Evolutionary conservation across 35 echinoderm and acorn worm genomes (phyloP).

Genomic region (Chiridota heheva): DNA sequence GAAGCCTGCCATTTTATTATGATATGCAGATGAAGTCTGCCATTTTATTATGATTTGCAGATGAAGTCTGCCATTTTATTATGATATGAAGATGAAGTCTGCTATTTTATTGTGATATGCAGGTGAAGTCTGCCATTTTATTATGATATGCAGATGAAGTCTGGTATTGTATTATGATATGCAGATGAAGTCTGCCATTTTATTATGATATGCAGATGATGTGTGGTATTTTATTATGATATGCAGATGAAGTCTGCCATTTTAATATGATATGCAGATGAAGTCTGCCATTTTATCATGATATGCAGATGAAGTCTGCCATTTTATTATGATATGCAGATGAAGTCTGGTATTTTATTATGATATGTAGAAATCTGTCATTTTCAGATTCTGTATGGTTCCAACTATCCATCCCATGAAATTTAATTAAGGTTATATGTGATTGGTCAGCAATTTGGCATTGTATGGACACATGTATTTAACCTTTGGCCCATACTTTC

Average conservation of each 20-base stretch:
- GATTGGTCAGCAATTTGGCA: neutral
- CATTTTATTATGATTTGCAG: constrained; percentile 17
- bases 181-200: neutral
- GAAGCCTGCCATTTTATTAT: neutral
- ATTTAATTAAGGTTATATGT: neutral
- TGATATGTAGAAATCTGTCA: neutral
- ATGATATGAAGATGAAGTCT: neutral
- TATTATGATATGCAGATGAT: neutral
- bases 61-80: constrained; percentile 31
- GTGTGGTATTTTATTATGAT: constrained; percentile 42
- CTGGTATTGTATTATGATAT: neutral
- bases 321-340: constrained; percentile 26
- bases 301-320: constrained; percentile 27
- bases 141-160: neutral
- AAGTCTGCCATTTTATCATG: neutral
- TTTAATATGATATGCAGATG: constrained; percentile 25
- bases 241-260: neutral
- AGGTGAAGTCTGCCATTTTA: too few species aligned
- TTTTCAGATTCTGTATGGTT: too few species aligned
- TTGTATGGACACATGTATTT: neutral
- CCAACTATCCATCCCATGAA: neutral
- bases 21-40: too few species aligned
- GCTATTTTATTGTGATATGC: constrained; percentile 9
- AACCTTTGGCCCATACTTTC: neutral
- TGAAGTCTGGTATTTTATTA: constrained; percentile 30